A percentile compares a stretch with the other conserved stretches of the same genome.
These are phyloP conservation scores for Benitochromis conjunctus DNA, from an alignment of 2,113 vertebrate genomes.

Conservation along the genomic window DNA sequence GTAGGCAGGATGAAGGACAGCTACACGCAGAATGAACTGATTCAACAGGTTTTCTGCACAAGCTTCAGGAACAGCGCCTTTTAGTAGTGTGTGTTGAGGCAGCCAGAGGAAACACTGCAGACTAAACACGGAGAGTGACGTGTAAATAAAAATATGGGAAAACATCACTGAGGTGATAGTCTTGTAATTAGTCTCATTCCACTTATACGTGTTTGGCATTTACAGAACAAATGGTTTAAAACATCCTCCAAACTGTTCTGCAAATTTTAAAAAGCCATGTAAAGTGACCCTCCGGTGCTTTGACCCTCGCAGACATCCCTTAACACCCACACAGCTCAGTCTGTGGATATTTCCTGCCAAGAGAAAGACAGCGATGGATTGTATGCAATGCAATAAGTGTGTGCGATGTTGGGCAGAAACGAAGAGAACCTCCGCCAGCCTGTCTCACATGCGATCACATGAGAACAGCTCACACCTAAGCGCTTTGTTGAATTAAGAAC, in stretches of 20 bases:
- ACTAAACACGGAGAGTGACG: constrained; percentile 38
- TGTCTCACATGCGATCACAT: neutral
- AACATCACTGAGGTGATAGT: neutral
- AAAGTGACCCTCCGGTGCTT: neutral
- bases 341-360: constrained; percentile 1
- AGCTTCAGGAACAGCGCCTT: neutral
- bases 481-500: neutral
- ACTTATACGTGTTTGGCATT: neutral
- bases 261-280: neutral
- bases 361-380: constrained; percentile 6
- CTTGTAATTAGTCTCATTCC: neutral
- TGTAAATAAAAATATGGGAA: neutral
- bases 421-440: constrained; percentile 4
- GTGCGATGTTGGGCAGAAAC: constrained; percentile 40
- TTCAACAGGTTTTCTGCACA: neutral
- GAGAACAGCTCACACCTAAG: neutral
- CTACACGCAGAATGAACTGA: neutral
- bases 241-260: neutral
- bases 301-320: neutral
- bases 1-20: neutral
- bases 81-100: neutral
- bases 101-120: constrained; percentile 15
- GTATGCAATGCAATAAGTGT: constrained; percentile 39
- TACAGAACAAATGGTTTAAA: neutral
- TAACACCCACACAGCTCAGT: neutral